Conservation (phyloP, 2,888 invertebrate genomes). For the Amiota mariae region DNA sequence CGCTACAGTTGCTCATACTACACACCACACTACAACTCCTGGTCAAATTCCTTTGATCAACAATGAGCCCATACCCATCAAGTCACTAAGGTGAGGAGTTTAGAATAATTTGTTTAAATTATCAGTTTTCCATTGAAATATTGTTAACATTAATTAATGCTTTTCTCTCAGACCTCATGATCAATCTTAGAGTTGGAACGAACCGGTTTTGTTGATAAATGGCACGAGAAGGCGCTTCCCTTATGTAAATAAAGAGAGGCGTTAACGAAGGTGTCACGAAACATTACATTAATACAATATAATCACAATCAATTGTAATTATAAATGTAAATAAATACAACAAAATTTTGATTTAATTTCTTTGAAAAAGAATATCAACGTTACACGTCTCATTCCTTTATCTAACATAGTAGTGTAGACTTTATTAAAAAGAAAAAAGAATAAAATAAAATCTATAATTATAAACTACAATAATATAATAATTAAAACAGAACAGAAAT, state of each 20-base stretch:
- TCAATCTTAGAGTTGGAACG: background rate
- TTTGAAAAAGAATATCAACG: background rate
- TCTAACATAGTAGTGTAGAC: background rate
- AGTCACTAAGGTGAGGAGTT: background rate
- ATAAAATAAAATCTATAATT: background rate
- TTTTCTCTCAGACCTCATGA: too few species aligned
- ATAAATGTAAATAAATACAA: conserved; percentile 25
- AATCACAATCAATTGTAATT: conserved; percentile 1
- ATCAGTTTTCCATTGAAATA: background rate
- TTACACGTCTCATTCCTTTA: too few species aligned
- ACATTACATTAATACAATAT: too few species aligned
- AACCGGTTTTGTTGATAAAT: background rate
- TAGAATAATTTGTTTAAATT: too few species aligned
- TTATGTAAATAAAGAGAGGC: background rate
- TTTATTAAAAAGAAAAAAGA: background rate
- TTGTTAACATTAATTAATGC: too few species aligned
- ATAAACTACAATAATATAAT: background rate
- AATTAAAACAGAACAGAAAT: background rate
- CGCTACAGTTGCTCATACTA: background rate
- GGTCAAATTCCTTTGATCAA: too few species aligned
- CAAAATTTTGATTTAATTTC: conserved; percentile 1
- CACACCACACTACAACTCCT: background rate
- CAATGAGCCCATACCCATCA: background rate
- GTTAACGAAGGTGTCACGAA: conserved; percentile 14
- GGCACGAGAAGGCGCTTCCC: background rate